A percentile compares a stretch with the other conserved stretches of the same genome.
phyloP scores from a whole-genome alignment of 1,140 invertebrate species.

The Zaprionus ornatus region DNA sequence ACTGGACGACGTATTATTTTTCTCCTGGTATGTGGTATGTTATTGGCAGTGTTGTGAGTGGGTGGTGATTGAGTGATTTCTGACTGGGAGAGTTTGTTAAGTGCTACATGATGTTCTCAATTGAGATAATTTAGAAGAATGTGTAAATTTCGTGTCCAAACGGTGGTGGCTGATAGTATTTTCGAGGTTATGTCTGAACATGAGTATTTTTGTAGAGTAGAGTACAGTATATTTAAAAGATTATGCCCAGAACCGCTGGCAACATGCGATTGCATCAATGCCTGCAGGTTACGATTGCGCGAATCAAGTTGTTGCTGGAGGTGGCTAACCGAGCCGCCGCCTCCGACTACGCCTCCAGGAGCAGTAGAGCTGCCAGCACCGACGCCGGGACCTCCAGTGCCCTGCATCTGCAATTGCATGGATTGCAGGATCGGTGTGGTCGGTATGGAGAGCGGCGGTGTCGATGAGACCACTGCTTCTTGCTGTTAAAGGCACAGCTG shows the following conservation, averaged over 20 bases:
- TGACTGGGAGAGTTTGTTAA: neutral
- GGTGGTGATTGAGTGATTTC: slow-evolving; percentile 3
- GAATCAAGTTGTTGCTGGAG: slow-evolving; percentile 65
- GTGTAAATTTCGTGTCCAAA: neutral
- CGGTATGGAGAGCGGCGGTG: slow-evolving; percentile 78
- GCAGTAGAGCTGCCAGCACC: slow-evolving; percentile 20
- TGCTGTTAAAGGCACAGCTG: slow-evolving; percentile 65
- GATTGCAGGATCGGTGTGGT: slow-evolving; percentile 78
- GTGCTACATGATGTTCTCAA: neutral
- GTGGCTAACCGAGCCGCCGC: slow-evolving; percentile 40
- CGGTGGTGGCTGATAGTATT: neutral
- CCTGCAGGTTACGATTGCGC: slow-evolving; percentile 69
- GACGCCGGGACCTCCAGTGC: slow-evolving; percentile 48
- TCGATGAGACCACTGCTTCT: slow-evolving; percentile 83
- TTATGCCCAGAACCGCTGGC: slow-evolving; percentile 33
- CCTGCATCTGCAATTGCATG: slow-evolving; percentile 83
- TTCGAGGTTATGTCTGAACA: neutral
- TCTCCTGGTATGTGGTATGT: slow-evolving; percentile 30
- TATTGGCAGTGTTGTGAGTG: slow-evolving; percentile 44
- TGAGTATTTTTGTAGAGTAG: neutral
- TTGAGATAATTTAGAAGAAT: neutral
- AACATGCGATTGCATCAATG: slow-evolving; percentile 69
- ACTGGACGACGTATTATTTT: slow-evolving; percentile 1
- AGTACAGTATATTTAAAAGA: too few relatives aligned
- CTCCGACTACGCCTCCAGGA: slow-evolving; percentile 20